Evolutionary conservation across 1,140 invertebrate genomes (phyloP).

Genomic region (Nephila pilipes): DNA sequence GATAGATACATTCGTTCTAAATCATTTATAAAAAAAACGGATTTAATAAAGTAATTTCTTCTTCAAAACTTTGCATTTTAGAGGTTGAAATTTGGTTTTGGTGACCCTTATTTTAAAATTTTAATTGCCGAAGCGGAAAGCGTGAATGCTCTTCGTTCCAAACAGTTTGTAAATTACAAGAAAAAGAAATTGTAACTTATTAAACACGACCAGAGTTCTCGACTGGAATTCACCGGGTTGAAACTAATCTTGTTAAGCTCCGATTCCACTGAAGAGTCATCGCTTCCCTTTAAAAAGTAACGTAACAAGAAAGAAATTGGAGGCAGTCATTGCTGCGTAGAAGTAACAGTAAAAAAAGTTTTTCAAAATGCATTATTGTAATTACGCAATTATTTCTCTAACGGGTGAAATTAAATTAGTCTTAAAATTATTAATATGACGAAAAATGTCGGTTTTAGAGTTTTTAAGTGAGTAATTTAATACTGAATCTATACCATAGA

Average conservation of each 20-base stretch:
- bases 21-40: not conserved
- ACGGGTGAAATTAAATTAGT: not conserved
- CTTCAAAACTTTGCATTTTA: not conserved
- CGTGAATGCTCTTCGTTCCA: not conserved
- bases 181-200: conserved; percentile 13
- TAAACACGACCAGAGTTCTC: not conserved
- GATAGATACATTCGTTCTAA: not conserved
- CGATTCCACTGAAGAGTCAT: not conserved
- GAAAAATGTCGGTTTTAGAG: too few relatives aligned
- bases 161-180: not conserved
- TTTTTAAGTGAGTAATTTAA: too few relatives aligned
- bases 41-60: not conserved
- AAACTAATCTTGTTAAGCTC: conserved; percentile 38
- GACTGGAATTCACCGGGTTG: not conserved
- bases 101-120: conserved; percentile 14
- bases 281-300: not conserved
- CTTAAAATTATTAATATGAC: too few relatives aligned
- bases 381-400: not conserved
- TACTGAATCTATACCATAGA: too few relatives aligned
- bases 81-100: not conserved
- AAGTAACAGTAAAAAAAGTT: not conserved
- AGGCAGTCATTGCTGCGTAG: not conserved
- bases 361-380: not conserved
- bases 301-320: not conserved
- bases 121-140: conserved; percentile 23